Evolutionary conservation across 2,797 vertebrate species (phyloP).

Genomic region (Aulostomus chinensis): DNA sequence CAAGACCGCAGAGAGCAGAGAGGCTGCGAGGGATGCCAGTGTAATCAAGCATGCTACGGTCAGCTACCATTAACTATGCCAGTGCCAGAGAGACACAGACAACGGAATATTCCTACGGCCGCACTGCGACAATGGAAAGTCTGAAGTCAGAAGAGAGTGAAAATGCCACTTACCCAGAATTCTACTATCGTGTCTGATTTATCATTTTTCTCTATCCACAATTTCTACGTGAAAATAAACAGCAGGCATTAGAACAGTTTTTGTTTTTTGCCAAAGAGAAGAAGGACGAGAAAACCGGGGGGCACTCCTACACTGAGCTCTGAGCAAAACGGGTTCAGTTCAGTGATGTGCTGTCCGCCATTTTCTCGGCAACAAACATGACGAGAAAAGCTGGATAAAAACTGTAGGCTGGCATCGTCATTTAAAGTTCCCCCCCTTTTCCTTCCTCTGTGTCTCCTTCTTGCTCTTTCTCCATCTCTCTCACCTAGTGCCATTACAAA

Average conservation of each 20-base stretch:
- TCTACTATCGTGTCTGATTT: conserved; percentile 63
- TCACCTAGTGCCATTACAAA: conserved; percentile 87
- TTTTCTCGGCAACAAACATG: conserved; percentile 88
- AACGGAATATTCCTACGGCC: conserved; percentile 47
- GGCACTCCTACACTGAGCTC: conserved; percentile 83
- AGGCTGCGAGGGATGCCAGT: conserved; percentile 82
- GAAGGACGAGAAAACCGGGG: conserved; percentile 84
- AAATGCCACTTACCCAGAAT: conserved; percentile 73
- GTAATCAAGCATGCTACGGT: conserved; percentile 83
- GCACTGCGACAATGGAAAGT: conserved; percentile 71
- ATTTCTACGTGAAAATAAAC: conserved; percentile 77
- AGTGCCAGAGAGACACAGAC: conserved; percentile 64
- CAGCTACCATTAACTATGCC: conserved; percentile 84
- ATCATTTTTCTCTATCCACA: conserved; percentile 31
- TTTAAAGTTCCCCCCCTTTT: conserved; percentile 83
- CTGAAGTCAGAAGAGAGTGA: conserved; percentile 66
- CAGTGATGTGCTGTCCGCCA: conserved; percentile 88
- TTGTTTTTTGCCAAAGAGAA: conserved; percentile 59
- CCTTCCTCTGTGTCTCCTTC: conserved; percentile 73
- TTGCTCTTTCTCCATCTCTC: conserved; percentile 74
- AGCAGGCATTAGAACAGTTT: conserved; percentile 78
- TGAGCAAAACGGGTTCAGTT: conserved; percentile 85
- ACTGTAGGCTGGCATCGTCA: conserved; percentile 80
- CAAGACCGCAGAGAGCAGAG: conserved; percentile 65
- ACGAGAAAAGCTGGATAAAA: conserved; percentile 68